A percentile compares a stretch with the other conserved stretches of the same genome.
Evolutionary conservation across 2,888 invertebrate species (phyloP).

Genomic region (Trissolcus brochymenae): DNA sequence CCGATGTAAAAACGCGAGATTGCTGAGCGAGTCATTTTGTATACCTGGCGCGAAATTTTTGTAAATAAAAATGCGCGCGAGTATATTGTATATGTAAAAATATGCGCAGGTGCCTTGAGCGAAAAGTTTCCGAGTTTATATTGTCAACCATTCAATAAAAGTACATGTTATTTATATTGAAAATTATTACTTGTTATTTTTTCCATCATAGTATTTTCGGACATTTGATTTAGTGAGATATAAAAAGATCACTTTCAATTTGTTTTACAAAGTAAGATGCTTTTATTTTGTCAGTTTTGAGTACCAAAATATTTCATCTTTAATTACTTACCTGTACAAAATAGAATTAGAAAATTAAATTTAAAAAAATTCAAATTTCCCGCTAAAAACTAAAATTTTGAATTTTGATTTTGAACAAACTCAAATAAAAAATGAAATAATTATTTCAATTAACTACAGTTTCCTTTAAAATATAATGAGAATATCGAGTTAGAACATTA

Average conservation of each 20-base stretch:
- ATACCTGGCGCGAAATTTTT: constrained; percentile 32
- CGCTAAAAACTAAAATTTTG: background rate
- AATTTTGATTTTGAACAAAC: too few species aligned
- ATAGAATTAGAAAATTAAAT: too few species aligned
- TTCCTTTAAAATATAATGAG: too few species aligned
- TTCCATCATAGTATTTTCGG: background rate
- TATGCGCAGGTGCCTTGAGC: constrained; percentile 66
- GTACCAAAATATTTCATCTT: too few species aligned
- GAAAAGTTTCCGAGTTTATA: constrained; percentile 63
- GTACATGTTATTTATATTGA: constrained; percentile 71
- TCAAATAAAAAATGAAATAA: too few species aligned
- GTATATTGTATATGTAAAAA: constrained; percentile 65
- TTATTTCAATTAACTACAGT: too few species aligned
- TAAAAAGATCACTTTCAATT: background rate
- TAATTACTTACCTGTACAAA: too few species aligned
- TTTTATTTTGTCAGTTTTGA: too few species aligned
- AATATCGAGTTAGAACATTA: too few species aligned
- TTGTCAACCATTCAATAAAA: constrained; percentile 70
- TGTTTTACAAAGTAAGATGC: too few species aligned
- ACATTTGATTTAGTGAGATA: background rate
- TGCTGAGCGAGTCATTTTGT: constrained; percentile 39
- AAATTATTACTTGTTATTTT: constrained; percentile 2
- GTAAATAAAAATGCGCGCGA: constrained; percentile 59
- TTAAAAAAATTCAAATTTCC: too few species aligned
- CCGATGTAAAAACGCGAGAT: constrained; percentile 41